Evolutionary conservation across 2,797 vertebrate species (phyloP).

Genomic region (Pipistrellus pygmaeus): DNA sequence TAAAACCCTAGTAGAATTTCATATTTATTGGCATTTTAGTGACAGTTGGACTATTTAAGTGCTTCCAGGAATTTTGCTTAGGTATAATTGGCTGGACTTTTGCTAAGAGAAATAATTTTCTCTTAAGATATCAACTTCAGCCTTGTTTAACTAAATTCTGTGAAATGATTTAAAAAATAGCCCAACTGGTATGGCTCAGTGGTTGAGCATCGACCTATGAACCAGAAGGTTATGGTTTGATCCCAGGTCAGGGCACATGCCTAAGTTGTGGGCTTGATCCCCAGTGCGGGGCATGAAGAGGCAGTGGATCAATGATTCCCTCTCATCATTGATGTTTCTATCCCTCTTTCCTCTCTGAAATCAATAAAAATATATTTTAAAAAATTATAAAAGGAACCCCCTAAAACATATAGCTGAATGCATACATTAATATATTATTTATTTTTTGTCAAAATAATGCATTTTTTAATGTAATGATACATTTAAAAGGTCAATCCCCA

Average conservation of each 20-base stretch:
- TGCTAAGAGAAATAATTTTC: slow-evolving; percentile 10
- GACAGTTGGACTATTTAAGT: background rate
- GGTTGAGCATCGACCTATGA: too few species aligned
- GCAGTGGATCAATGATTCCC: too few species aligned
- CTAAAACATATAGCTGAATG: background rate
- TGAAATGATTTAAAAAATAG: background rate
- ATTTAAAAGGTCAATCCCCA: background rate
- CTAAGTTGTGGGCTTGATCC: too few species aligned
- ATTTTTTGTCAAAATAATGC: background rate
- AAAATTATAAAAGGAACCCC: background rate
- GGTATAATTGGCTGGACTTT: background rate
- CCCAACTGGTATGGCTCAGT: too few species aligned
- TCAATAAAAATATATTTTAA: background rate
- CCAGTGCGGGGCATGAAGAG: too few species aligned
- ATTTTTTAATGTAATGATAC: background rate
- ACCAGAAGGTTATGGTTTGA: too few species aligned
- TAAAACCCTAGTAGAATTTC: background rate
- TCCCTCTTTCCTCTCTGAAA: too few species aligned
- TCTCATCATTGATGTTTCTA: too few species aligned
- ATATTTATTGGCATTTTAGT: background rate
- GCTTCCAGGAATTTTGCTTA: background rate
- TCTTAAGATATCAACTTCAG: background rate
- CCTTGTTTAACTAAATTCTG: background rate
- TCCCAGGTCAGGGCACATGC: too few species aligned
- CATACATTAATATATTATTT: background rate